A percentile compares a stretch with the other conserved stretches of the same genome.
Evolutionary conservation across 2,888 invertebrate species (phyloP).

Genomic region (Plebejus argus): DNA sequence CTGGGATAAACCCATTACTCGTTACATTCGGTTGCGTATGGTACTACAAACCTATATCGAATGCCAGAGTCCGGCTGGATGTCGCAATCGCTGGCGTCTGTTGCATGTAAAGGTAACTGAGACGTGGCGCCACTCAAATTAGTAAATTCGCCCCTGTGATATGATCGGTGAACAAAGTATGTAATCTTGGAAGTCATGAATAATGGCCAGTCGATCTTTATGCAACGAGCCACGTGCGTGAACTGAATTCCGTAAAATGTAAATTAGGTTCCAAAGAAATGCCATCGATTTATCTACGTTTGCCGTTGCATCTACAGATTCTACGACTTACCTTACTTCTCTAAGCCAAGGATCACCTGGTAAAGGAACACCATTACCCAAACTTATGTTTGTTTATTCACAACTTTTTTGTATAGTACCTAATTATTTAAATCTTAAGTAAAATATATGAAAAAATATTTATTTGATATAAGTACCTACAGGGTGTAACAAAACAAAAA

Average conservation of each 20-base stretch:
- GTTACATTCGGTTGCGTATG: constrained; percentile 44
- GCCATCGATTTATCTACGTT: not conserved
- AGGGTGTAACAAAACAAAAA: no score
- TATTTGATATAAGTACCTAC: no score
- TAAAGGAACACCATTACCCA: no score
- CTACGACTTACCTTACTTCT: not conserved
- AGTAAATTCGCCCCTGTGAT: constrained; percentile 35
- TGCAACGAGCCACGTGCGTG: constrained; percentile 6
- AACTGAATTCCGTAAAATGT: constrained; percentile 3
- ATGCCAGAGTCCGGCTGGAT: constrained; percentile 60
- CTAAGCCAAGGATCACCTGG: not conserved
- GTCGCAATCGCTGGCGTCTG: constrained; percentile 70
- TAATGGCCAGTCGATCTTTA: not conserved
- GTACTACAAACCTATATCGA: constrained; percentile 55
- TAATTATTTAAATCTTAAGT: no score
- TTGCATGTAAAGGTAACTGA: constrained; percentile 57
- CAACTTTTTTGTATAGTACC: no score
- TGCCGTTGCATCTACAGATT: not conserved
- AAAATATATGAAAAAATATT: no score
- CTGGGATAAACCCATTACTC: constrained; percentile 38
- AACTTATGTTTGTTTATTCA: no score
- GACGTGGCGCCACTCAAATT: constrained; percentile 56
- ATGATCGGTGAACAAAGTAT: not conserved
- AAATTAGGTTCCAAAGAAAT: not conserved
- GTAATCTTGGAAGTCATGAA: constrained; percentile 10